Evolutionary conservation across 2,888 invertebrate genomes (phyloP), one percentile per base, ranked within the genome.

Genomic region (Cyclophora albipunctata): DNA sequence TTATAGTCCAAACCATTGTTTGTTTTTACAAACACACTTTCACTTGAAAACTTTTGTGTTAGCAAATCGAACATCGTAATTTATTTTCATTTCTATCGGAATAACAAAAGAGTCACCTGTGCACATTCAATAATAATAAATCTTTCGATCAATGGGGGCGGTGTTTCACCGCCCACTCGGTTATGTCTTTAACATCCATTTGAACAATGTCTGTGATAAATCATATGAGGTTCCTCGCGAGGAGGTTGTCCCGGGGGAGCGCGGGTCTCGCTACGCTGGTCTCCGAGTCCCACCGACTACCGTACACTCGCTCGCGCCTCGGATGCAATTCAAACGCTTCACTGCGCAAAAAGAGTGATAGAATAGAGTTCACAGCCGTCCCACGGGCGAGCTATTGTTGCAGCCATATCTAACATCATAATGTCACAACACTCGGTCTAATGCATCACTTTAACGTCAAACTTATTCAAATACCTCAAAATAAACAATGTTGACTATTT

Each of bases 361-460:
- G 64, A 64, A 62, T 59, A 64, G 71, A 82, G 84, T 82, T 84
- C 84, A 80, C 64, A 59, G 57, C 56, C 68, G 71, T 80, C 81
- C 59, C 82, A 79, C 79, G 81, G 62, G 65, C 63, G 53, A 52
- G 55, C 64, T 58, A 75, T 75, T 73, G 71, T 73, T 70, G 62
- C 52, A 60, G 55, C 53, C 66, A 62, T 66, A 62, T 69, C 46
- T 69, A 66, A 63, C 57, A 66, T 58, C 59, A 54, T 69, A 71
- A 57, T 67, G 64, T 52, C 54, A 55, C 49, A 34, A 50, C 60
- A 58, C 58, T 62, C 59, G 4, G 37, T 37, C 2, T 5, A 37
- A 37, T 37, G 37, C 5, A 37, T 37, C 37, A 37, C 4, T 37
- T 37, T 37, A 37, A 37, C 37, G 5, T 37, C 5, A 4, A 37